phyloP scores from a whole-genome alignment of 2,113 vertebrate genomes.

The Anoplopoma fimbria region DNA sequence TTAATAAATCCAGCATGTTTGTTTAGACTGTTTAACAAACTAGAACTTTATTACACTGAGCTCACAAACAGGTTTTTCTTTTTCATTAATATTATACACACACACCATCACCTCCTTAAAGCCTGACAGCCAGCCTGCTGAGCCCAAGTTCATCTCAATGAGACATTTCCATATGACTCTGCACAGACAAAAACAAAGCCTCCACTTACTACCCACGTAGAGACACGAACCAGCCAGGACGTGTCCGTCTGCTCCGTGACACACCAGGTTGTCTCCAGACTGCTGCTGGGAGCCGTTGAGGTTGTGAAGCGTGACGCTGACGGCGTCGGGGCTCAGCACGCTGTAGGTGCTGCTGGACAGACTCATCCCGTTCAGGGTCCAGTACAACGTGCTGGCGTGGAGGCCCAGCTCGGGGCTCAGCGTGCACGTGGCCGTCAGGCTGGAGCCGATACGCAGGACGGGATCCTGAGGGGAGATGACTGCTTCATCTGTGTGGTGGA shows the following conservation, averaged over 20 bases:
- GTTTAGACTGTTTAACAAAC: background rate
- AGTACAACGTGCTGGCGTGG: slow-evolving; percentile 87
- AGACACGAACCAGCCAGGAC: slow-evolving; percentile 94
- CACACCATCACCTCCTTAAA: background rate
- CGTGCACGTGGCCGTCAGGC: slow-evolving; percentile 89
- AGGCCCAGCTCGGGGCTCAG: slow-evolving; percentile 82
- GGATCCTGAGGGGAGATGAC: slow-evolving; percentile 92
- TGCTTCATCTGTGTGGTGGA: slow-evolving; percentile 85
- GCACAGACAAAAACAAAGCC: background rate
- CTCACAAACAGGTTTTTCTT: background rate
- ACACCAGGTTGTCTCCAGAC: slow-evolving; percentile 95
- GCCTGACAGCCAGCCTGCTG: background rate
- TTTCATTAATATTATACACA: background rate
- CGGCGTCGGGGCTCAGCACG: slow-evolving; percentile 77
- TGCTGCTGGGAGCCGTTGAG: slow-evolving; percentile 94
- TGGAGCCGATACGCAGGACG: slow-evolving; percentile 89
- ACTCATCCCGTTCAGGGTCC: slow-evolving; percentile 91
- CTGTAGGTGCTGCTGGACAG: slow-evolving; percentile 85
- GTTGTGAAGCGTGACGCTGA: slow-evolving; percentile 85
- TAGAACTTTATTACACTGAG: background rate
- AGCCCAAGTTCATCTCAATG: background rate
- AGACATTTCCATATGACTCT: background rate
- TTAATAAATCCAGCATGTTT: background rate
- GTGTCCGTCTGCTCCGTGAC: slow-evolving; percentile 88
- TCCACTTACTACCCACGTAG: slow-evolving; percentile 92